These are phyloP conservation scores for Nothoprocta perdicaria DNA, from an alignment of 2,113 vertebrate species.

Conservation along the genomic window DNA sequence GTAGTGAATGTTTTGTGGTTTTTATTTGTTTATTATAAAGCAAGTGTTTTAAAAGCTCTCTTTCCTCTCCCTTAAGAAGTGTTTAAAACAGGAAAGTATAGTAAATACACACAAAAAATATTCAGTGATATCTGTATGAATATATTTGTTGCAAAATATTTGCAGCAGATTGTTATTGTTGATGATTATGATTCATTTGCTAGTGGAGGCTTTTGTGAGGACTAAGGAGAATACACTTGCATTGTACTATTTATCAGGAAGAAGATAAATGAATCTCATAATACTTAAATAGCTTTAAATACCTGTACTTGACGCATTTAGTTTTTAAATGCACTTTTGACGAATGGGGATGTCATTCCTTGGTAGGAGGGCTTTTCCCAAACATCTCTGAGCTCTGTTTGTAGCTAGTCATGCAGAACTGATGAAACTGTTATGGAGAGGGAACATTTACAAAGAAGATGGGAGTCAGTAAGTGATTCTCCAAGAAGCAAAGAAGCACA, in stretches of 20 bases:
- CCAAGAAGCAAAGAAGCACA: not conserved
- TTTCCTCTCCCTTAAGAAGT: not conserved
- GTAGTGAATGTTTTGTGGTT: not conserved
- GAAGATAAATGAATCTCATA: not conserved
- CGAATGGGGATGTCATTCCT: not conserved
- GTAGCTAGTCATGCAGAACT: slow-evolving; percentile 9
- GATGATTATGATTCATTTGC: not conserved
- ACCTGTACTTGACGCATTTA: not conserved
- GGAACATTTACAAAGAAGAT: not conserved
- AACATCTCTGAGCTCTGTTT: slow-evolving; percentile 2
- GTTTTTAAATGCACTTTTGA: not conserved
- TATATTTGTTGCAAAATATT: not conserved
- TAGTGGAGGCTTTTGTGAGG: not conserved
- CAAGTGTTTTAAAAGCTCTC: too few relatives aligned
- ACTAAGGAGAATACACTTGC: not conserved
- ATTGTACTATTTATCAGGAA: not conserved
- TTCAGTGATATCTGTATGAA: not conserved
- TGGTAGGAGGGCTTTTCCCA: slow-evolving; percentile 10
- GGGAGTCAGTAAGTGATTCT: not conserved
- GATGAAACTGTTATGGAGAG: slow-evolving; percentile 1
- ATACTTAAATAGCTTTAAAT: not conserved
- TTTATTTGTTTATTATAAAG: not conserved
- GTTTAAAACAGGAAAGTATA: not conserved
- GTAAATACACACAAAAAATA: not conserved
- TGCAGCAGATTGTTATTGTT: not conserved